A percentile compares a stretch with the other conserved stretches of the same genome.
Evolutionary conservation across 2,797 vertebrate genomes (phyloP).

Genomic region (Gambelia wislizenii): DNA sequence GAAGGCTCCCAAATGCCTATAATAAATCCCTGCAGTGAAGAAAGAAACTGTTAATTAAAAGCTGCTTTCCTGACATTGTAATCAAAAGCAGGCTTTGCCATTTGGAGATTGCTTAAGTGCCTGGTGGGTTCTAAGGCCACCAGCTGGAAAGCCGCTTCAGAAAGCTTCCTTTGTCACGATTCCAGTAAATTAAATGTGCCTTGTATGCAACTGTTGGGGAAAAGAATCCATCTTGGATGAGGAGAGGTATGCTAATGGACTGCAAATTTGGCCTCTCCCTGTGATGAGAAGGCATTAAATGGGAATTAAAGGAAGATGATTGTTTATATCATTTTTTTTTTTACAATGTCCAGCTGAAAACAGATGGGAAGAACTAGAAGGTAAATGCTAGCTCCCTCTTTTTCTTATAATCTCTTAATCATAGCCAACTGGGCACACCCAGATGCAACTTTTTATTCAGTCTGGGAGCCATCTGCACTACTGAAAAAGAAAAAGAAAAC

Average conservation of each 20-base stretch:
- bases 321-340: constrained; percentile 5
- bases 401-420: background rate
- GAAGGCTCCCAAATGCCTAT: fast-evolving
- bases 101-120: constrained; percentile 13
- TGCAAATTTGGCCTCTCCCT: background rate
- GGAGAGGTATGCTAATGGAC: background rate
- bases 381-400: background rate
- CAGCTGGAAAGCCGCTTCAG: background rate
- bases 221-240: background rate
- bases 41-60: background rate
- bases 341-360: background rate
- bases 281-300: background rate
- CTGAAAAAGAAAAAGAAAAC: no score
- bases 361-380: background rate
- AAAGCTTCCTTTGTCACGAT: background rate
- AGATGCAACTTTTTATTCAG: no score
- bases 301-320: background rate
- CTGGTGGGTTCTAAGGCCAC: background rate
- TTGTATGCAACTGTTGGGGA: background rate
- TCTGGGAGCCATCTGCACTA: no score
- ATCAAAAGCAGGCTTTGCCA: background rate
- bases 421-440: no score
- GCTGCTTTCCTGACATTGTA: background rate
- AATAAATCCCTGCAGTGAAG: background rate
- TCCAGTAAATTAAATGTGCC: background rate